Evolutionary conservation across 2,797 vertebrate genomes (phyloP).

Genomic region (Oryzias sinensis): DNA sequence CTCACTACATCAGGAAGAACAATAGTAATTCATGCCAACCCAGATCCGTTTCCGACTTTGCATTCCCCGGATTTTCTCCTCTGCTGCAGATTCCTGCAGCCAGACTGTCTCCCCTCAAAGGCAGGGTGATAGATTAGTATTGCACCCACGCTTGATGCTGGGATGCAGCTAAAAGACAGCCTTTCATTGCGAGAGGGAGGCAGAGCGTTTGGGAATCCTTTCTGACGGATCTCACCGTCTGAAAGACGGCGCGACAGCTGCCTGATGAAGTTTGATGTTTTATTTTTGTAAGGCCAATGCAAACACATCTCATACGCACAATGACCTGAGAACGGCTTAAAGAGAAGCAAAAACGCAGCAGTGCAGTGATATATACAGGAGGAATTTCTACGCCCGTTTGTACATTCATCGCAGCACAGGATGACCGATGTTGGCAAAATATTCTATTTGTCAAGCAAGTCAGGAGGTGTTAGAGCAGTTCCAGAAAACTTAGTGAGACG

Average conservation of each 20-base stretch:
- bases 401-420: no score
- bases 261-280: slow-evolving; percentile 9
- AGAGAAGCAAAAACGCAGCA: background rate
- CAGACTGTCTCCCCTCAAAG: slow-evolving; percentile 35
- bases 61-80: background rate
- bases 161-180: slow-evolving; percentile 63
- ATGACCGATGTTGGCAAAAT: no score
- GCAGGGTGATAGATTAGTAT: slow-evolving; percentile 68
- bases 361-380: slow-evolving; percentile 1
- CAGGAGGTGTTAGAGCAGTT: no score
- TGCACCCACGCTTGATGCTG: slow-evolving; percentile 64
- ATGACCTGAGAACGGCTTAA: slow-evolving; percentile 33
- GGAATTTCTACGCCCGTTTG: slow-evolving; percentile 4
- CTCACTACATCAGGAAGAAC: no score
- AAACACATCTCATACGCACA: slow-evolving; percentile 12
- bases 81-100: slow-evolving; percentile 15
- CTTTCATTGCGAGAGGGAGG: slow-evolving; percentile 55
- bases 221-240: slow-evolving; percentile 37
- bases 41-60: background rate
- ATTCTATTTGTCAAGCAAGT: no score
- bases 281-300: slow-evolving; percentile 5
- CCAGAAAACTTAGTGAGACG: background rate
- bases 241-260: background rate
- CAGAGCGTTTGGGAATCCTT: slow-evolving; percentile 30
- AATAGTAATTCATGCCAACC: no score